phyloP scores from a whole-genome alignment of 1,140 invertebrate species.

The Amphibalanus amphitrite region DNA sequence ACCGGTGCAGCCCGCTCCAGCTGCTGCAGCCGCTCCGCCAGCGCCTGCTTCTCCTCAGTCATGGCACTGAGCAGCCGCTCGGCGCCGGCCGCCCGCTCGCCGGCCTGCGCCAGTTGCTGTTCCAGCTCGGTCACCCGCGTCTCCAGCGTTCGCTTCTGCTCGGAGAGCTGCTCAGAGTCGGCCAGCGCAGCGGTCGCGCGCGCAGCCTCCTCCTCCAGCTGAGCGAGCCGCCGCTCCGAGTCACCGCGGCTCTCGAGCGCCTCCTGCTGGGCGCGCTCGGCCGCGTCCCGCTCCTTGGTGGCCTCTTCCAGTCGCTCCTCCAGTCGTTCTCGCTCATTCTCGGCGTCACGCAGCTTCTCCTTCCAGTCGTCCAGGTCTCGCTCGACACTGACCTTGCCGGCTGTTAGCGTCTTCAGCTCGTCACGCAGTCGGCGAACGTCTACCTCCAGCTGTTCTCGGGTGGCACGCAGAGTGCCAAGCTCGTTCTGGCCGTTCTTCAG shows the following conservation, averaged over 20 bases:
- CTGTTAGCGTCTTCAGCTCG: background rate
- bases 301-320: background rate
- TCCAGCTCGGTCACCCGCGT: background rate
- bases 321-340: background rate
- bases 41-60: background rate
- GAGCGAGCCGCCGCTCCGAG: background rate
- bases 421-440: background rate
- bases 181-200: too few relatives aligned
- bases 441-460: background rate
- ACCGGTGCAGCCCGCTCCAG: background rate
- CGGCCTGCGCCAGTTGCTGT: background rate
- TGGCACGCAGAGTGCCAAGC: background rate
- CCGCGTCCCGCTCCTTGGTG: background rate
- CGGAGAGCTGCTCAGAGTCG: background rate
- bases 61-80: background rate
- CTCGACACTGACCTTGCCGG: background rate
- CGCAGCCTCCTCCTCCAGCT: background rate
- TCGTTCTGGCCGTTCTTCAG: background rate
- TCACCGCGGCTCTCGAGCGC: background rate
- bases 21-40: background rate
- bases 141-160: background rate
- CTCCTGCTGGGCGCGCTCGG: background rate
- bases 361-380: background rate
- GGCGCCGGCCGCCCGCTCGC: background rate
- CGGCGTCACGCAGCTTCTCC: background rate